phyloP scores from a whole-genome alignment of 2,888 invertebrate genomes.

The Dexiosoma caninum region DNA sequence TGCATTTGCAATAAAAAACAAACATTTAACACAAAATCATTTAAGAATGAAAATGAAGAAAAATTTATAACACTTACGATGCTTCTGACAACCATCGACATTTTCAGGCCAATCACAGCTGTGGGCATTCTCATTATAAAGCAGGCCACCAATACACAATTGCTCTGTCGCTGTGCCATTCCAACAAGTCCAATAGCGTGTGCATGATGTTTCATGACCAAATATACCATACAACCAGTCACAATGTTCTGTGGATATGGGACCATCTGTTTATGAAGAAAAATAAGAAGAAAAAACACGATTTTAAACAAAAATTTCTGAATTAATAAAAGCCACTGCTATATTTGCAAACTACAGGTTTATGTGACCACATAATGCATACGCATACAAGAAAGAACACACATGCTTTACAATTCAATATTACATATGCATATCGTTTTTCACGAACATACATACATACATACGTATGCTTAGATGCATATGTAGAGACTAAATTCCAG shows the following conservation, averaged over 20 bases:
- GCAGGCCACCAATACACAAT: constrained; percentile 92
- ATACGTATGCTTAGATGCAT: background rate
- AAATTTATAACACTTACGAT: constrained; percentile 83
- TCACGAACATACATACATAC: too few relatives aligned
- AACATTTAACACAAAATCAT: background rate
- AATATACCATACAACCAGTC: constrained; percentile 96
- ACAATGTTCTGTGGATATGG: constrained; percentile 90
- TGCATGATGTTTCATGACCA: constrained; percentile 95
- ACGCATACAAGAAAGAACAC: background rate
- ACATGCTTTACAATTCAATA: too few relatives aligned
- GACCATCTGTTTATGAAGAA: constrained; percentile 82
- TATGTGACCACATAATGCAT: background rate
- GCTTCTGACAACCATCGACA: constrained; percentile 94
- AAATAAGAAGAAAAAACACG: constrained; percentile 8
- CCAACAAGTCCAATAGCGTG: constrained; percentile 96
- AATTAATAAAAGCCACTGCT: constrained; percentile 41
- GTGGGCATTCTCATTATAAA: constrained; percentile 93
- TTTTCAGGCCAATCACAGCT: constrained; percentile 97
- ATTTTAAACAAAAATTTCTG: constrained; percentile 32
- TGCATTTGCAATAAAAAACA: background rate
- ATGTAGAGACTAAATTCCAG: constrained; percentile 16
- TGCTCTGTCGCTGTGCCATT: constrained; percentile 95
- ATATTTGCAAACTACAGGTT: background rate
- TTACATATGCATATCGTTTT: too few relatives aligned
- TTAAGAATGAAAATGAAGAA: background rate